phyloP scores from a whole-genome alignment of 2,113 vertebrate species.

The Triplophysa rosa region DNA sequence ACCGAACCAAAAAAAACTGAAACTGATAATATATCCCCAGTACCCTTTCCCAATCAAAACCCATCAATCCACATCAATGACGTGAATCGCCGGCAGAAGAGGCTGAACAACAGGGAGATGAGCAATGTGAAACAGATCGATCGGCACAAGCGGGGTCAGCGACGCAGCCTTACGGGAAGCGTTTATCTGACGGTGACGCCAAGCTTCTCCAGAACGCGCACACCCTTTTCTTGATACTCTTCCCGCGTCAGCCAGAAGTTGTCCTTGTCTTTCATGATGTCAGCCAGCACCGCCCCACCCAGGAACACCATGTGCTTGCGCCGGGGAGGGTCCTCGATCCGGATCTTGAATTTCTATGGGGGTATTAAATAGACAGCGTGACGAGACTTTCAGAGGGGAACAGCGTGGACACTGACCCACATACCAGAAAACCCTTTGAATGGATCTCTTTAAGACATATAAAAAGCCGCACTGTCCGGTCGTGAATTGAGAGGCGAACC shows the following conservation, averaged over 20 bases:
- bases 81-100: constrained; percentile 45
- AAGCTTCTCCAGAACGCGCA: constrained; percentile 96
- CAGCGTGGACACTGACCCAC: constrained; percentile 1
- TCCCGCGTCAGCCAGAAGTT: constrained; percentile 99
- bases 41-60: constrained; percentile 46
- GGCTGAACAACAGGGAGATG: constrained; percentile 55
- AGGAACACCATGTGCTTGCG: constrained; percentile 99
- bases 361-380: constrained; percentile 30
- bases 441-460: constrained; percentile 17
- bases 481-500: constrained; percentile 11
- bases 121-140: constrained; percentile 61
- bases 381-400: background rate
- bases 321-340: constrained; percentile 93
- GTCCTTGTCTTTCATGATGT: constrained; percentile 99
- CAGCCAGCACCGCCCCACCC: constrained; percentile 92
- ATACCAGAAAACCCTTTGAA: background rate
- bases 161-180: constrained; percentile 57
- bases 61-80: constrained; percentile 40
- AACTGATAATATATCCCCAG: constrained; percentile 14
- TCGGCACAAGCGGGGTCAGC: constrained; percentile 64
- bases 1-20: background rate
- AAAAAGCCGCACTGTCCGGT: background rate
- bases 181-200: constrained; percentile 98
- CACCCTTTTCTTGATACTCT: constrained; percentile 96
- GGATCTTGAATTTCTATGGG: constrained; percentile 96